Evolutionary conservation across 1,140 invertebrate species (phyloP), one percentile per base, ranked within the genome.

Genomic region (Diabrotica undecimpunctata): DNA sequence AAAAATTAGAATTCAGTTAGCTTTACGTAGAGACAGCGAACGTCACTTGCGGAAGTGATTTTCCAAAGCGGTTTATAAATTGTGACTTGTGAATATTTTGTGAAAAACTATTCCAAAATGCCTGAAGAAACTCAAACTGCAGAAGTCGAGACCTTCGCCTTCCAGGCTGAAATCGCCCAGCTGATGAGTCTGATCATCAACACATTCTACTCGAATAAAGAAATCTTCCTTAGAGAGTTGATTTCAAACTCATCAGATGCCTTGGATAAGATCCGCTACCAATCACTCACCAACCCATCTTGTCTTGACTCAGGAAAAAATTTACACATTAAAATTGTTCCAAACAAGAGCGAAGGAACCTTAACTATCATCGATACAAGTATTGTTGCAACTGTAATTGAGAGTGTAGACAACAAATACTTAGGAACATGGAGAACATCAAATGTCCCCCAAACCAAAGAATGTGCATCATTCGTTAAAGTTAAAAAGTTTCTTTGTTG

Each of bases 121-220:
- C 85, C 86, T 68, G 87, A 88, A 83, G 83, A 87, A 78, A 82
- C 81, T 73, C 80, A 85, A 73, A 83, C 81, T 68, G 83, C 78
- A 65, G 87, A 88, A 78, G 84, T 87, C 71, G 90, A 91, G 79
- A 90, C 89, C 78, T 91, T 91, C 80, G 89, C 88, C 78, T 97
- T 97, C 84, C 95, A 97, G 84, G 95, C 95, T 75, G 95, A 97
- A 83, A 96, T 97, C 80, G 94, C 95, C 79, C 92, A 94, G 86
- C 88, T 97, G 79, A 96, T 97, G 95, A 93, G 90, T 68, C 84
- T 97, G 78, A 99, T 99, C 85, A 99, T 99, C 88, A 99, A 99
- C 87, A 99, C 97, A 52, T 98, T 99, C 83, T 99, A 99, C 79
- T 97, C 95, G 0, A 99, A 99, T 85, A 99, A 99, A 83, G 97